Base-by-base conservation (phyloP, 2,888 invertebrate species). In the Cabera pusaria region DNA sequence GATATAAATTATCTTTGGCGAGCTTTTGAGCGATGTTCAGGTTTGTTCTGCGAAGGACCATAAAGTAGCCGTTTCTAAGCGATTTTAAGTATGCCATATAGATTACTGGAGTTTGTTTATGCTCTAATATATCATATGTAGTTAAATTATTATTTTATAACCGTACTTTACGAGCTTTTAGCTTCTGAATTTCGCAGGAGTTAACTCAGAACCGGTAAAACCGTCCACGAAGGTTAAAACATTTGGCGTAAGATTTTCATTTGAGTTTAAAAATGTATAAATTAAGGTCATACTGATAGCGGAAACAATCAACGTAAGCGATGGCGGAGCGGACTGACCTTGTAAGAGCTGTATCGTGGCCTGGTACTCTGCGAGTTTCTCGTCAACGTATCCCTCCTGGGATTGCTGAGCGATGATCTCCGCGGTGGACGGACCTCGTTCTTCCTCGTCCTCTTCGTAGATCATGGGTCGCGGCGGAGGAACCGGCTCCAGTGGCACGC, bases 341-440 rank as follows among this genome's bases (percentile, higher is more conserved):
- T 97, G 97, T 64, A 97, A 89, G 73, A 95, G 93, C 67, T 95
- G 93, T 80, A 97, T 97, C 16, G 97, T 97, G 49, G 95, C 94
- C 83, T 97, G 97, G 78, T 97, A 97, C 87, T 97, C 97, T 31
- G 97, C 96, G 64, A 97, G 91, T 79, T 96, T 96, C 84, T 97
- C 97, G 74, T 97, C 97, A 52, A 97, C 93, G 78, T 97, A 97
- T 84, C 97, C 97, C 82, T 97, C 97, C 87, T 97, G 97, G 43
- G 96, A 96, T 85, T 97, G 97, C 75, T 94, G 95, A 47, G 97
- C 97, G 62, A 97, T 97, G 61, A 97, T 97, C 81, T 97, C 96
- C 25, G 97, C 97, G 7, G 97, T 97, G 42, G 96, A 95, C 5
- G 95, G 95, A 23, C 96, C 95, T 56, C 93, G 90, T 52, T 94